Base-by-base conservation (phyloP, 53 echinoderm and acorn worm genomes). In the Astropecten irregularis region DNA sequence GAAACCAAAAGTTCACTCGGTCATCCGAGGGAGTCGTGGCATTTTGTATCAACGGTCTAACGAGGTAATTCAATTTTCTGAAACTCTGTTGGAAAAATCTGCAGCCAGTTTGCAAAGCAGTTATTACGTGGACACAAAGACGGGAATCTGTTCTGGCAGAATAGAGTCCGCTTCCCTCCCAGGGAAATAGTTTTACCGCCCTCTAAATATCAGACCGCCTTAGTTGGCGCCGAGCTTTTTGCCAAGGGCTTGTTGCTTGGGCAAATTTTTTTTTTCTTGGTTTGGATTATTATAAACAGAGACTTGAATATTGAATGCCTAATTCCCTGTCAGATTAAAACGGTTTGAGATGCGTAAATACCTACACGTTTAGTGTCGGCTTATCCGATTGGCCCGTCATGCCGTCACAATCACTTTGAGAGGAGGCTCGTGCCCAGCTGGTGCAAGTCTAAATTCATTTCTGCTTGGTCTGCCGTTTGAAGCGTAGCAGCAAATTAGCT, bases 281-380 rank as follows among this genome's bases (percentile, higher is more conserved):
- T 64, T 64, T 37, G 65, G n/a, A n/a, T n/a, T n/a, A n/a, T n/a
- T n/a, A 18, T 64, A 35, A 64, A 37, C 36, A 64, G 31, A 36
- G 32, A 38, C 37, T 2, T 19, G 36, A 36, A 35, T 38, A 2
- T 35, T 64, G 18, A 36, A 64, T 7, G 19, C 38, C 20, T 28
- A 36, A 64, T n/a, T 64, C 19, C 3, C 39, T n/a, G 38, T 38
- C 39, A 35, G 20, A 64, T 3, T 64, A 64, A n/a, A n/a, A 36
- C n/a, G 30, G 11, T 37, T 15, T 13, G 38, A 3, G 29, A 28
- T 26, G 59, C 10, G 6, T 30, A 51, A 54, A 29, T 58, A 16
- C 29, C 15, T 1, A 58, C 59, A 58, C 29, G 31, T 2, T 58
- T 58, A 28, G 26, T 58, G 30, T 58, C 59, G 27, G 59, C 9